Base-by-base conservation (phyloP, 2,797 vertebrate species). In the Gymnoscopelus braueri region DNA sequence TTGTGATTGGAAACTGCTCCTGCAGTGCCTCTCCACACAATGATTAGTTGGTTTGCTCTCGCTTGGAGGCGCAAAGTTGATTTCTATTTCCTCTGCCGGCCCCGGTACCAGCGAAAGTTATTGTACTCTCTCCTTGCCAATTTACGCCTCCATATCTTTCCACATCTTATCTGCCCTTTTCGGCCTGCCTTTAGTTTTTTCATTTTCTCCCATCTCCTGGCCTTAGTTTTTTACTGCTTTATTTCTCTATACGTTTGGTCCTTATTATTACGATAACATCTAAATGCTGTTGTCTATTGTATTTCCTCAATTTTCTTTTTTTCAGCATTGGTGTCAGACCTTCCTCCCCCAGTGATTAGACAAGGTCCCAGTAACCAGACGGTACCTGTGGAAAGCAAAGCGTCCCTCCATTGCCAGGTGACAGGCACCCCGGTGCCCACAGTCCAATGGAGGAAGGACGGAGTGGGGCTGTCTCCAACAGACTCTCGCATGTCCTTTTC, bases 311-410 rank as follows among this genome's bases (percentile, higher is more conserved):
- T 68, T 70, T 67, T 71, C 23, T 54, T 69, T 77, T 67, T 78
- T 68, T 7, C 14, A 15, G 32, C 65, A 93, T 96, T 95, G 81
- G 95, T 96, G 73, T 95, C 95, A 29, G 97, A 98, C 80, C 94
- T 96, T 53, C 96, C 95, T 79, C 97, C 97, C 63, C 97, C 97
- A 2, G 95, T 99, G 77, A 98, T 99, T 73, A 94, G 94, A 10
- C 97, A 97, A 79, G 97, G 97, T 66, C 97, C 97, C 5, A 84
- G 93, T 80, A 98, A 99, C 84, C 97, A 98, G 86, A 98, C 96
- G 0, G 95, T 96, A 47, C 93, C 96, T 39, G 96, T 97, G 63
- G 97, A 98, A 83, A 94, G 96, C 65, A 97, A 94, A 4, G 93
- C 96, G 60, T 80, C 93, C 0, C 90, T 99, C 71, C 92, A 82